Evolutionary conservation across 2,113 vertebrate genomes (phyloP).

Genomic region (Haplochromis burtoni): DNA sequence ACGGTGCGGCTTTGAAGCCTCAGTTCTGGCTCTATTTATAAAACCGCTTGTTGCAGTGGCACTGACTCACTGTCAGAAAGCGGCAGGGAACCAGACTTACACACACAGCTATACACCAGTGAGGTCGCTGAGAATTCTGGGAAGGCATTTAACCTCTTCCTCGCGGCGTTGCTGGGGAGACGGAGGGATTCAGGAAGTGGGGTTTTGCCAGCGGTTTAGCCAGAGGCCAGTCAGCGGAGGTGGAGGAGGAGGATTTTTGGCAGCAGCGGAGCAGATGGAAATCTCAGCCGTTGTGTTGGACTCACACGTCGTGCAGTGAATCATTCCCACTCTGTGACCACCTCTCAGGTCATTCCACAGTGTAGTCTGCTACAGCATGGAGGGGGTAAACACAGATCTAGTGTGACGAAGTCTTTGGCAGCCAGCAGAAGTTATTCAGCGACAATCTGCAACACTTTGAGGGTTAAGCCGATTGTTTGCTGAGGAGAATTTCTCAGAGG

Average conservation of each 20-base stretch:
- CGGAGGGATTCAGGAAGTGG: constrained; percentile 41
- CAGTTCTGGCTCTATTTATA: constrained; percentile 68
- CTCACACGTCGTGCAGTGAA: background rate
- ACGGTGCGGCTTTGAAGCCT: constrained; percentile 45
- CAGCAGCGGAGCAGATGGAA: constrained; percentile 40
- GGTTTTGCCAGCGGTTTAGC: constrained; percentile 29
- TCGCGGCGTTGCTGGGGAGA: constrained; percentile 35
- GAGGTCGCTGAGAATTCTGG: constrained; percentile 31
- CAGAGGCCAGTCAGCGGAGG: background rate
- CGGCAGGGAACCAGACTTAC: constrained; percentile 34
- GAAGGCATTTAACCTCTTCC: constrained; percentile 43
- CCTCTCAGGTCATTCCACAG: background rate
- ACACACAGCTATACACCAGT: background rate
- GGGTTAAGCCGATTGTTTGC: background rate
- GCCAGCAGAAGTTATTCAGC: background rate
- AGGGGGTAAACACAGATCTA: background rate
- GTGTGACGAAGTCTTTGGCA: background rate
- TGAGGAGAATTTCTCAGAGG: background rate
- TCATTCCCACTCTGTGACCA: background rate
- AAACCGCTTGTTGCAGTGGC: constrained; percentile 41
- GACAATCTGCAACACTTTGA: background rate
- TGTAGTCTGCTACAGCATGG: background rate
- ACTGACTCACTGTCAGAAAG: constrained; percentile 53
- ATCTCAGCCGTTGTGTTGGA: constrained; percentile 23
- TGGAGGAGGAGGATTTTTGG: background rate